Evolutionary conservation across 2,113 vertebrate species (phyloP).

Genomic region (Mugil cephalus): DNA sequence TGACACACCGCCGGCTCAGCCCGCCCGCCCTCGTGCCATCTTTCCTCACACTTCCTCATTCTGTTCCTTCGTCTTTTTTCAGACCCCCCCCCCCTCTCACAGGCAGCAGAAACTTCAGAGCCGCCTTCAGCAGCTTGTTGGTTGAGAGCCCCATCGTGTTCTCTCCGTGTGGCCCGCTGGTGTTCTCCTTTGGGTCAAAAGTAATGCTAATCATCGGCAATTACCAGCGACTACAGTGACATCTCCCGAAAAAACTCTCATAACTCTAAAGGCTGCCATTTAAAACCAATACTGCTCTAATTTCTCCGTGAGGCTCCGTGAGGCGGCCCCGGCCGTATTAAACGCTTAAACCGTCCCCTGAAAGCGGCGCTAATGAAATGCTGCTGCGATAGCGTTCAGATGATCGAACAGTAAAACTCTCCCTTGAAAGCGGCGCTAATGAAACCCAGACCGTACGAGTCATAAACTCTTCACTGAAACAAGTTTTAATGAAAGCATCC

Average conservation of each 20-base stretch:
- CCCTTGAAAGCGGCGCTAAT: conserved; percentile 34
- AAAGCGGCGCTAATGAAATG: conserved; percentile 32
- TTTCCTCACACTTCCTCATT: conserved; percentile 38
- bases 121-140: conserved; percentile 21
- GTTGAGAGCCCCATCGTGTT: background rate
- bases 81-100: too few relatives aligned
- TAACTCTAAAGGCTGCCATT: conserved; percentile 10
- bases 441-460: background rate
- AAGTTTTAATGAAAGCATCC: conserved; percentile 4
- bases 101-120: conserved; percentile 24
- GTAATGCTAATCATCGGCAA: conserved; percentile 7
- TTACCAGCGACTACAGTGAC: conserved; percentile 24
- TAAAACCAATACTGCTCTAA: background rate
- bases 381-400: background rate
- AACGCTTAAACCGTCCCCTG: conserved; percentile 16
- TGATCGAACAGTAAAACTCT: conserved; percentile 15
- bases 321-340: background rate
- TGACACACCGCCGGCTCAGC: conserved; percentile 2
- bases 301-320: too few relatives aligned
- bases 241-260: conserved; percentile 1
- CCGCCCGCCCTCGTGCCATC: background rate
- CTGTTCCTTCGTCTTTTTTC: conserved; percentile 26
- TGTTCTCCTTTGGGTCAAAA: background rate
- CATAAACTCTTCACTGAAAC: conserved; percentile 1
- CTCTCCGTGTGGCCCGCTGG: background rate